These are phyloP conservation scores for Musca domestica DNA, from an alignment of 1,140 invertebrate genomes.

Conservation along the genomic window DNA sequence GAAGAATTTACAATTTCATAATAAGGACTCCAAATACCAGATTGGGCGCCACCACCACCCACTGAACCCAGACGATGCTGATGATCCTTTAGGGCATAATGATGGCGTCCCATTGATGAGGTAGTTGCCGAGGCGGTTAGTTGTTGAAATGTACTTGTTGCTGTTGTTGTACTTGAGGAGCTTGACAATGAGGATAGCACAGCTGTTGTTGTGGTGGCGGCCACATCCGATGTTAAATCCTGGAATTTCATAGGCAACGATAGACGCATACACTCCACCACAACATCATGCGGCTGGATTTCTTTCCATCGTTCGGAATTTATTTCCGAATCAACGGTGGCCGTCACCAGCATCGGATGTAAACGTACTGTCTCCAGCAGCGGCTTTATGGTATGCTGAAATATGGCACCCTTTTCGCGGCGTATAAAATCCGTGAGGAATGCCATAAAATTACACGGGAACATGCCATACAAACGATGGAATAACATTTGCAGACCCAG, in stretches of 20 bases:
- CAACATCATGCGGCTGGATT: slow-evolving; percentile 84
- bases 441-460: slow-evolving; percentile 84
- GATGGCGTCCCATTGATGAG: not conserved
- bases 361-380: slow-evolving; percentile 87
- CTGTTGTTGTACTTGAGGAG: slow-evolving; percentile 41
- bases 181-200: slow-evolving; percentile 33
- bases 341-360: slow-evolving; percentile 82
- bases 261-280: slow-evolving; percentile 81
- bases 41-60: not conserved
- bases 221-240: slow-evolving; percentile 35
- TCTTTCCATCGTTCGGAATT: slow-evolving; percentile 76
- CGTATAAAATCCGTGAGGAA: slow-evolving; percentile 73
- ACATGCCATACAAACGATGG: slow-evolving; percentile 90
- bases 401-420: slow-evolving; percentile 67
- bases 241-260: slow-evolving; percentile 63
- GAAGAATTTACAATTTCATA: slow-evolving; percentile 46
- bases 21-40: slow-evolving; percentile 50
- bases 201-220: slow-evolving; percentile 18
- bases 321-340: slow-evolving; percentile 75
- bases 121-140: slow-evolving; percentile 1
- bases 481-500: slow-evolving; percentile 83
- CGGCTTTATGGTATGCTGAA: slow-evolving; percentile 78
- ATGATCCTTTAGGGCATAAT: not conserved
- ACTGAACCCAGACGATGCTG: no score
- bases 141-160: slow-evolving; percentile 9